phyloP scores from a whole-genome alignment of 2,797 vertebrate genomes.

The Heterohyrax brucei region DNA sequence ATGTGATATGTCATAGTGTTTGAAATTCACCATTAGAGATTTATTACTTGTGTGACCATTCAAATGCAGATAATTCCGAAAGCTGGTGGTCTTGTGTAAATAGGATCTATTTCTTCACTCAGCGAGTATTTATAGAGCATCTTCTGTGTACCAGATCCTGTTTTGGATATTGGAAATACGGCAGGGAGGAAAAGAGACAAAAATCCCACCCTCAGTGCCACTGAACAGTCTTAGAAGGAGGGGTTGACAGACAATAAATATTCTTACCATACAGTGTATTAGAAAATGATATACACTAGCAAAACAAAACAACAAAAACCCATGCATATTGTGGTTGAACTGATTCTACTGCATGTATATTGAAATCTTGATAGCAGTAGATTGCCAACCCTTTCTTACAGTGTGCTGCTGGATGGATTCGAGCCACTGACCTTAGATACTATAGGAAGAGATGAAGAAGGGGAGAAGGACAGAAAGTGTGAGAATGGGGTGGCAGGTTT shows the following conservation, averaged over 20 bases:
- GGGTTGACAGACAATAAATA: not conserved
- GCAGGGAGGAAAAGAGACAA: not conserved
- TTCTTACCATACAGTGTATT: not conserved
- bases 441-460: not conserved
- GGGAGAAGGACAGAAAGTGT: not conserved
- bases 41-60: fast-evolving
- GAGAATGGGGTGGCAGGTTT: not conserved
- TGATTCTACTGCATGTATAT: no score
- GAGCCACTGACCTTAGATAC: not conserved
- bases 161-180: not conserved
- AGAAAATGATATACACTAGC: not conserved
- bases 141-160: not conserved
- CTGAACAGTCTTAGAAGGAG: not conserved
- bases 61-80: not conserved
- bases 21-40: not conserved
- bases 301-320: not conserved
- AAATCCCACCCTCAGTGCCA: not conserved
- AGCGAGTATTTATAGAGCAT: not conserved
- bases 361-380: not conserved
- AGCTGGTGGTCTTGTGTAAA: not conserved
- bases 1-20: not conserved
- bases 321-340: no score
- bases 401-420: not conserved
- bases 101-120: not conserved
- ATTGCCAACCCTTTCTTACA: not conserved